Base-by-base conservation (phyloP, 2,113 vertebrate genomes). In the Periophthalmus modestus region DNA sequence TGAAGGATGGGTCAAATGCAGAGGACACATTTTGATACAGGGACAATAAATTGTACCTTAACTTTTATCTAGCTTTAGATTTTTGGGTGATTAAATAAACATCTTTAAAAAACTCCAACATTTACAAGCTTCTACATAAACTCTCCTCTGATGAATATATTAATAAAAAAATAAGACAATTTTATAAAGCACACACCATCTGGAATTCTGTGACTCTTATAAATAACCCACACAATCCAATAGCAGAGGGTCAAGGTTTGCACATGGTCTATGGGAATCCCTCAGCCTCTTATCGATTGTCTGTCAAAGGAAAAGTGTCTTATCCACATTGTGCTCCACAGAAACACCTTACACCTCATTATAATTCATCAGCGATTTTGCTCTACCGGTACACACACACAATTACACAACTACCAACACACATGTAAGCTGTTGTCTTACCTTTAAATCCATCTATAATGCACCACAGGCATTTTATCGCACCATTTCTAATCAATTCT, bases 381-480 rank as follows among this genome's bases (percentile, higher is more conserved):
- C n/a, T 21, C 86, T 50, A 78, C 69, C 74, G 72, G 58, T 75
- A 59, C 1, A 84, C 43, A 84, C 43, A 55, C 78, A 39, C 28
- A 11, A 80, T 15, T 7, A 52, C 89, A 68, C 87, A 36, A 75
- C 33, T 82, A 23, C 47, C 77, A 72, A 80, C 77, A 76, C 87
- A 52, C 39, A 80, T 52, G 85, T 86, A 73, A 55, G 28, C 84
- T 67, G 85, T 73, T 82, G 73, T 90, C 39, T 69, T 73, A 71
- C 87, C 91, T 87, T 91, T 93, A 92, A 90, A 91, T 94, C 86
- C 83, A 71, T 94, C 91, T 72, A 85, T 89, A 93, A 87, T 82
- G 63, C 90, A 84, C 80, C 89, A 73, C 74, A 85, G 79, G 89
- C 0, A 6, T 63, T 62, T 15, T 28, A 14, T 62, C 34, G 14